Evolutionary conservation across 2,797 vertebrate genomes (phyloP), one percentile per base, ranked within the genome.

Genomic region (Alfaro cultratus): DNA sequence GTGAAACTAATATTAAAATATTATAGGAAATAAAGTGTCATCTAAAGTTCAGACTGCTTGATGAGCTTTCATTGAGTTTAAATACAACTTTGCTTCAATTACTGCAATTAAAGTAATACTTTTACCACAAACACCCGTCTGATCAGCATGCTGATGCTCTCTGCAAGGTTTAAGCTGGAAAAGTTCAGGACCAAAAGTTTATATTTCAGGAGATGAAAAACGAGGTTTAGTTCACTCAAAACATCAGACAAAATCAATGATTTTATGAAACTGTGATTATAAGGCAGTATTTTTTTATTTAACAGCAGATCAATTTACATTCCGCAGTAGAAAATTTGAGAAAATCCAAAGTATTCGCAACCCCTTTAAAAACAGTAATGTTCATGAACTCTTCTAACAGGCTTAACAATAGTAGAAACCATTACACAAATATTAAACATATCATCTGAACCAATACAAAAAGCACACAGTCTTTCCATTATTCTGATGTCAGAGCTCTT

Each of bases 401-500:
- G 41, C 60, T 72, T 23, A 26, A 74, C 70, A 81, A 80, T 0
- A 68, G 74, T 49, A 84, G 55, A n/a, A 75, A 73, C 26, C 49
- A 76, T 84, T 49, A 45, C 0, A 46, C 16, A 53, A 18, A 34
- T n/a, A 64, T 73, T 72, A 77, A 81, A 87, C 9, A 39, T 31
- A 13, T 26, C 23, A 18, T 74, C 55, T 81, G 62, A 89, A 79
- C 79, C 79, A 62, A 87, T 55, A 45, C 36, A 46, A 39, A 15
- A 60, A 60, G 11, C n/a, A 26, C 73, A 75, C 21, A 60, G 85
- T 47, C 34, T 78, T 78, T 75, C 57, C 79, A 82, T 81, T 88
- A 77, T 81, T 85, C 74, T 41, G 75, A 87, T 86, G 86, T 86
- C 85, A 74, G 62, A 75, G 75, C 85, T 84, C 79, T 82, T 70